These are phyloP conservation scores for Drosophila picticornis DNA, from an alignment of 2,888 invertebrate genomes.

Conservation along the genomic window DNA sequence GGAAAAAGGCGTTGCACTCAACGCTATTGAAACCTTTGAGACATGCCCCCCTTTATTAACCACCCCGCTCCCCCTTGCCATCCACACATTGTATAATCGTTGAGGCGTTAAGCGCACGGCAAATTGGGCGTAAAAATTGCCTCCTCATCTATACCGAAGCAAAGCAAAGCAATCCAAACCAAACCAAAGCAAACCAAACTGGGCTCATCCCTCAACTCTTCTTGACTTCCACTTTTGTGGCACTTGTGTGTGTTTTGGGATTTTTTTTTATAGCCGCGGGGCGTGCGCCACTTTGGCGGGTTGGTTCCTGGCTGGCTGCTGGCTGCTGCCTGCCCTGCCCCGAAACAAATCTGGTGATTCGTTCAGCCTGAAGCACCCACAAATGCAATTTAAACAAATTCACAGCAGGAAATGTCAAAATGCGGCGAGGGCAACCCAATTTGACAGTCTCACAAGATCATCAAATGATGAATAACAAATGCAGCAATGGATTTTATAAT, in stretches of 20 bases:
- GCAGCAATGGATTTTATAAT: not conserved
- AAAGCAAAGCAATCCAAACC: not conserved
- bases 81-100: conserved; percentile 52
- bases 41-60: conserved; percentile 1
- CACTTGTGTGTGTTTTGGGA: conserved; percentile 61
- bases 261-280: conserved; percentile 41
- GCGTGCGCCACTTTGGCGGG: conserved; percentile 44
- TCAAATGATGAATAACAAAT: not conserved
- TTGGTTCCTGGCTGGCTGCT: conserved; percentile 50
- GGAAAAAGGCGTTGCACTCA: conserved; percentile 76
- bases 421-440: conserved; percentile 26
- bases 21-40: conserved; percentile 75
- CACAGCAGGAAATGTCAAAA: conserved; percentile 73
- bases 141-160: conserved; percentile 22
- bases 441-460: not conserved
- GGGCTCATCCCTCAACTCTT: not conserved
- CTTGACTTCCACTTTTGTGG: conserved; percentile 61
- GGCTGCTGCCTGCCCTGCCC: not conserved
- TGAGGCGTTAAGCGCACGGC: conserved; percentile 82
- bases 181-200: conserved; percentile 7
- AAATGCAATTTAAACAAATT: conserved; percentile 77
- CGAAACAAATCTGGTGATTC: conserved; percentile 61
- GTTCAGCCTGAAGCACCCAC: conserved; percentile 48
- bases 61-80: not conserved
- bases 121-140: conserved; percentile 83